phyloP scores from a whole-genome alignment of 2,113 vertebrate genomes.

The Todiramphus saurophagus region DNA sequence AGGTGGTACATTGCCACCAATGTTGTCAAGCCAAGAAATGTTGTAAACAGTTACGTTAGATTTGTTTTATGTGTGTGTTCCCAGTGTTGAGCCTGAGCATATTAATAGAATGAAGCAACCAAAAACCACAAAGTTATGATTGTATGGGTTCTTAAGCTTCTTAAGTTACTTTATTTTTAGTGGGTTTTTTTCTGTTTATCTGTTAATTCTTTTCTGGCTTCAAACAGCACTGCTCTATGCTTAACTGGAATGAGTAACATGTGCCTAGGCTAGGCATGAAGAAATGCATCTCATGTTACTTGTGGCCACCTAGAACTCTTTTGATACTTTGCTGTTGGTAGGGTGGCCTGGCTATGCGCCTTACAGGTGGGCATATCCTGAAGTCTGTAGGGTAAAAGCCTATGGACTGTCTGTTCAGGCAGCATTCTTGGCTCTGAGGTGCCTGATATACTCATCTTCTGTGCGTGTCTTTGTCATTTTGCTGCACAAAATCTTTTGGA shows the following conservation, averaged over 20 bases:
- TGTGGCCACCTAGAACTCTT: not conserved
- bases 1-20: not conserved
- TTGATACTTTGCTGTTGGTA: not conserved
- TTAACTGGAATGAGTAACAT: not conserved
- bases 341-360: not conserved
- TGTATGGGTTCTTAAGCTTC: not conserved
- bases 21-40: not conserved
- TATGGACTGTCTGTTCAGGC: not conserved
- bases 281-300: not conserved
- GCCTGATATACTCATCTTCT: not conserved
- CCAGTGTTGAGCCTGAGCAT: not conserved
- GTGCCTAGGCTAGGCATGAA: not conserved
- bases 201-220: not conserved
- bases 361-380: not conserved
- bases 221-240: not conserved
- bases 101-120: not conserved
- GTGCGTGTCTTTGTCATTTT: not conserved
- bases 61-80: not conserved
- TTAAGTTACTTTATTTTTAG: not conserved
- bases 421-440: not conserved
- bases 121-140: accelerated
- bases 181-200: accelerated
- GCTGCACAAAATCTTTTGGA: not conserved
- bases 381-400: not conserved
- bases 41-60: not conserved